Conservation (phyloP, 2,888 invertebrate species). For the Eupithecia tripunctaria region DNA sequence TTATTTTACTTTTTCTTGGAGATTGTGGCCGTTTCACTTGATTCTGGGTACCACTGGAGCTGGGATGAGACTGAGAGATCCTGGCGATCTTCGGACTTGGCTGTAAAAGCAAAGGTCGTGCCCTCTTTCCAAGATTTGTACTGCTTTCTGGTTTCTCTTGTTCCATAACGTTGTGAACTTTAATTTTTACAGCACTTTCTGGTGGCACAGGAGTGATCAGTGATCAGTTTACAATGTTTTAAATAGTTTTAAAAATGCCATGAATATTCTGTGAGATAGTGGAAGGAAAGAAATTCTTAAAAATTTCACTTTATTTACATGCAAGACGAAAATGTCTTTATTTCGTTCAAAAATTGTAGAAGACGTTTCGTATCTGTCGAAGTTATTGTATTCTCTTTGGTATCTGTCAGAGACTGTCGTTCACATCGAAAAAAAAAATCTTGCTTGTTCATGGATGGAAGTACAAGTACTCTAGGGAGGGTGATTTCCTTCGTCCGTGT, state of each 20-base stretch:
- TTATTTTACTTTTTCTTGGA: conserved; percentile 60
- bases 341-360: no score
- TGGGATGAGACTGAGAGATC: conserved; percentile 65
- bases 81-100: conserved; percentile 74
- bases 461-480: no score
- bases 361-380: no score
- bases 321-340: not conserved
- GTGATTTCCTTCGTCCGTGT: no score
- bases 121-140: conserved; percentile 75
- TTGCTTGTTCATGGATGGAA: no score
- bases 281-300: conserved; percentile 27
- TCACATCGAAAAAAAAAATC: no score
- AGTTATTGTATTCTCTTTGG: no score
- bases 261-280: conserved; percentile 4
- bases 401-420: no score
- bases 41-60: conserved; percentile 65
- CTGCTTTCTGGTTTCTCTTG: conserved; percentile 73
- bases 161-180: conserved; percentile 64
- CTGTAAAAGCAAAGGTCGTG: conserved; percentile 76
- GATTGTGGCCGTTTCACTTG: conserved; percentile 64
- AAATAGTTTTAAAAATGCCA: conserved; percentile 1
- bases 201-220: conserved; percentile 13
- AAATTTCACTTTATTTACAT: conserved; percentile 55
- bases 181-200: conserved; percentile 2
- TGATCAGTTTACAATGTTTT: not conserved